Evolutionary conservation across 2,888 invertebrate species (phyloP).

Genomic region (Melanostoma scalare): DNA sequence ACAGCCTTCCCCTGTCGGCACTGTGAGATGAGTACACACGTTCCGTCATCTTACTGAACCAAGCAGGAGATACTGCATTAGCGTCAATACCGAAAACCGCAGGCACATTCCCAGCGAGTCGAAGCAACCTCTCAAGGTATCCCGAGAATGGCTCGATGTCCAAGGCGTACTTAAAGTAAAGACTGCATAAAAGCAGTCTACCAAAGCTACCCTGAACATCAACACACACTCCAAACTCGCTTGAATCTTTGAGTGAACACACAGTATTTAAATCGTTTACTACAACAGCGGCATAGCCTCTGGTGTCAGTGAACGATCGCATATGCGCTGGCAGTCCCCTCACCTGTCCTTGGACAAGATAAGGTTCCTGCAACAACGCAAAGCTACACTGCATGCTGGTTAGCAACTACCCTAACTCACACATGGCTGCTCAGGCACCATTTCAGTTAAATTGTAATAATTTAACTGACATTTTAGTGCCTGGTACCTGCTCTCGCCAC

Average conservation of each 20-base stretch:
- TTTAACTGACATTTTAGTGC: no score
- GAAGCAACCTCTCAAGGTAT: not conserved
- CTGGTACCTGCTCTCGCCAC: no score
- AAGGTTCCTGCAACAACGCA: not conserved
- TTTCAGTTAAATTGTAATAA: no score
- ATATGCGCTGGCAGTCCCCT: not conserved
- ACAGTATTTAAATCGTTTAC: conserved; percentile 30
- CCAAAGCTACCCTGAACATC: conserved; percentile 53
- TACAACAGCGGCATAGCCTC: not conserved
- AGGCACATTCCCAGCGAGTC: not conserved
- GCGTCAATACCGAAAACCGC: conserved; percentile 1
- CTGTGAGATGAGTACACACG: not conserved
- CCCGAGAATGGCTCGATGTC: not conserved
- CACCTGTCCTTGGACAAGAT: no score
- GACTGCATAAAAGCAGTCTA: not conserved
- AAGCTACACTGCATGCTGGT: no score
- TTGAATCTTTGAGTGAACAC: conserved; percentile 23
- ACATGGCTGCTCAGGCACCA: no score
- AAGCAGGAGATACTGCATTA: conserved; percentile 41
- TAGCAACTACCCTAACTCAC: no score
- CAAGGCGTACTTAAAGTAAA: no score
- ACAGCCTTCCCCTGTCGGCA: not conserved
- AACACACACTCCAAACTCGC: conserved; percentile 47
- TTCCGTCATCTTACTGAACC: conserved; percentile 41
- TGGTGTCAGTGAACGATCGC: not conserved